A percentile compares a stretch with the other conserved stretches of the same genome.
phyloP scores from a whole-genome alignment of 2,888 invertebrate species.

The Pasiphila rectangulata region DNA sequence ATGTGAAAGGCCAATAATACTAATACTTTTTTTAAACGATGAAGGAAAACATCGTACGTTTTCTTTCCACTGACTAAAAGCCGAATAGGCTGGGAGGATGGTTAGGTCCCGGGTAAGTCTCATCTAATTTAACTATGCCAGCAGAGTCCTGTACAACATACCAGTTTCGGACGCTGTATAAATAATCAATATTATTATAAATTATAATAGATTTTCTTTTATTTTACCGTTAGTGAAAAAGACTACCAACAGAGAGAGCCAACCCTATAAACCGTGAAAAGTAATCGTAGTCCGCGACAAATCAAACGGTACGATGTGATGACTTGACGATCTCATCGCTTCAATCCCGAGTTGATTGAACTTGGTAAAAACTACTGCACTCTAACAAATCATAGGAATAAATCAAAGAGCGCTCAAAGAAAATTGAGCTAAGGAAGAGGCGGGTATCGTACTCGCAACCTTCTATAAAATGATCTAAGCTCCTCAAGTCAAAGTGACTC shows the following conservation, averaged over 20 bases:
- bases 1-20: no score
- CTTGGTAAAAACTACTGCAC: slow-evolving; percentile 25
- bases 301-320: slow-evolving; percentile 52
- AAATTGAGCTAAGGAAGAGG: slow-evolving; percentile 17
- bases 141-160: no score
- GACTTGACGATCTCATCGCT: slow-evolving; percentile 52
- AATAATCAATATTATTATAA: no score
- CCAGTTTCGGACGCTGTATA: no score
- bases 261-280: slow-evolving; percentile 34
- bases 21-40: no score
- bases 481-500: slow-evolving; percentile 39
- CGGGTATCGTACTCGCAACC: slow-evolving; percentile 40
- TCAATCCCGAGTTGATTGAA: slow-evolving; percentile 38
- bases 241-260: slow-evolving; percentile 6
- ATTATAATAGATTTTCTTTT: no score
- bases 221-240: background rate
- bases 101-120: no score
- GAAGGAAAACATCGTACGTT: no score
- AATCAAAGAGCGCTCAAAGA: slow-evolving; percentile 19
- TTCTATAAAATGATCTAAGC: slow-evolving; percentile 50
- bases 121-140: no score
- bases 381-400: slow-evolving; percentile 25
- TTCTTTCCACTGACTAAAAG: no score
- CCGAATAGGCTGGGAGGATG: no score
- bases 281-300: slow-evolving; percentile 48